Evolutionary conservation across 2,797 vertebrate genomes (phyloP).

Genomic region (Brachyalestes nurse): DNA sequence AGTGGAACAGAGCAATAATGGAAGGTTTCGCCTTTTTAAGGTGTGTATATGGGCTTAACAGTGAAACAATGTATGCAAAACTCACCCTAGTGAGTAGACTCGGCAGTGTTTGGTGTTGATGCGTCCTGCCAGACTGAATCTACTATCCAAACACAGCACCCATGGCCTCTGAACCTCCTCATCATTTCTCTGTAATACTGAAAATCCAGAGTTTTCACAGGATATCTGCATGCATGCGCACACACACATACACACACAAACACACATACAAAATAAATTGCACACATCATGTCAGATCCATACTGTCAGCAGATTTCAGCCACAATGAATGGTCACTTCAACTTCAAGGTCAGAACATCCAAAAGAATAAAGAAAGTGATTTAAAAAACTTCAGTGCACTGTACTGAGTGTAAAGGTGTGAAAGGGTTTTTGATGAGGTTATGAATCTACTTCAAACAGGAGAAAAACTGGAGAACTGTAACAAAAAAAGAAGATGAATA

Average conservation of each 20-base stretch:
- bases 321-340: not conserved
- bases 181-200: conserved; percentile 53
- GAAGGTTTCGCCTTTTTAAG: too few relatives aligned
- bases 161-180: conserved; percentile 77
- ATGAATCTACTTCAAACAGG: too few relatives aligned
- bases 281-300: not conserved
- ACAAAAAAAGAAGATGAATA: too few relatives aligned
- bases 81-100: conserved; percentile 94
- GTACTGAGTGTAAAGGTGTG: too few relatives aligned
- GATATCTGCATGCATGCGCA: conserved; percentile 77
- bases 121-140: conserved; percentile 84
- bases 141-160: conserved; percentile 87
- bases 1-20: too few relatives aligned
- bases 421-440: too few relatives aligned
- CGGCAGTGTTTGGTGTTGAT: conserved; percentile 86
- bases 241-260: conserved; percentile 9
- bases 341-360: not conserved
- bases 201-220: conserved; percentile 72
- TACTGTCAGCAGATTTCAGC: not conserved
- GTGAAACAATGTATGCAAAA: not conserved
- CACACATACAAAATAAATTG: not conserved
- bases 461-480: too few relatives aligned
- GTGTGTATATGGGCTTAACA: too few relatives aligned
- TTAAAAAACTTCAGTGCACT: not conserved
- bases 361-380: not conserved